Evolutionary conservation across 23 tunicate genomes (phyloP), one percentile per base, ranked within the genome.

Genomic region (Diplosoma virens): DNA sequence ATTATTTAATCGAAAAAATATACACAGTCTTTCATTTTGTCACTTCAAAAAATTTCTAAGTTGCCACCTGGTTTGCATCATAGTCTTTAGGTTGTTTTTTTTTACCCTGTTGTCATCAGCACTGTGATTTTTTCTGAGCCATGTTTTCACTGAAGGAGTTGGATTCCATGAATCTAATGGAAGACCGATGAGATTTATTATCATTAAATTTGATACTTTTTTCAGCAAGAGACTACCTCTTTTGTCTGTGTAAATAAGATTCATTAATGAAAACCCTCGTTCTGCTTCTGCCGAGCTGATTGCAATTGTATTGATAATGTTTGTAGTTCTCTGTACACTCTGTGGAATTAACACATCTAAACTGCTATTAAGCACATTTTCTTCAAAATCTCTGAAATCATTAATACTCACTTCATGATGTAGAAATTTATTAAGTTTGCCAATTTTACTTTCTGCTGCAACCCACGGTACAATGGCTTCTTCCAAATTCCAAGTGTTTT

Each of bases 401-500:
- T 67, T 37, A 29, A 67, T 67, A 37, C 74, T 67, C 34, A 73
- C 29, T 29, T 73, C 78, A 73, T 73, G 61, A 73, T 30, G 22
- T 29, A 26, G 29, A 34, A 73, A 16, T 73, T 73, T 52, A 48
- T 27, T 58, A 48, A 76, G 58, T 32, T 36, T 25, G 20, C 69
- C 32, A 48, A 76, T 68, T 46, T 76, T 76, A 58, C 58, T 50
- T 76, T 67, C 81, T 34, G 81, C 81, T 58, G 67, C 60, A 30
- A 32, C 25, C 69, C 81, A 58, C 30, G 81, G 81, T 58, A 32
- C 68, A 29, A 76, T 69, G 17, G 58, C 81, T 58, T 76, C 81
- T 50, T 76, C 68, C 32, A 32, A 32, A 32, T 58, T 76, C 81
- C 81, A 76, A 34, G 81, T 30, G 33, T 58, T 34, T 21, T 68